A percentile compares a stretch with the other conserved stretches of the same genome.
Conservation (phyloP, 2,113 vertebrate species). For the Coryphaenoides rupestris region DNA sequence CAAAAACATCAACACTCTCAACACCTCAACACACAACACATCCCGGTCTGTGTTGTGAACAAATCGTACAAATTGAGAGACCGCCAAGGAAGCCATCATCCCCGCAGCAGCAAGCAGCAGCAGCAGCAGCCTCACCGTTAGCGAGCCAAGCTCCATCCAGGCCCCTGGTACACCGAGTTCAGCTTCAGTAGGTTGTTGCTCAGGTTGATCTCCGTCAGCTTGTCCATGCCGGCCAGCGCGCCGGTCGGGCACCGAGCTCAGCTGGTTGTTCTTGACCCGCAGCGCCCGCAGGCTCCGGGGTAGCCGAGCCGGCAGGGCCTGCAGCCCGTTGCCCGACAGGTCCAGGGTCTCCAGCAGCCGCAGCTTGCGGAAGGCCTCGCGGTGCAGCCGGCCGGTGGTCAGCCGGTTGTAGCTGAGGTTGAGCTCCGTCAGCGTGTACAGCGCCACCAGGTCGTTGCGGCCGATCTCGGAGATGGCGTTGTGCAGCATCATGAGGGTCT, state of each 20-base stretch:
- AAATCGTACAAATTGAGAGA: too few relatives aligned
- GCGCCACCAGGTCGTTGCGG: conserved; percentile 86
- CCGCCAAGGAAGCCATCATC: too few relatives aligned
- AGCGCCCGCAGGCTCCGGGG: conserved; percentile 87
- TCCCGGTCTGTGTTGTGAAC: too few relatives aligned
- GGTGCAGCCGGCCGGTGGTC: conserved; percentile 81
- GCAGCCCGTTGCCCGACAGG: conserved; percentile 87
- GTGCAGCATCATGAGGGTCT: conserved; percentile 94
- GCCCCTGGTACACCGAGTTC: conserved; percentile 84
- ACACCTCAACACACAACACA: too few relatives aligned
- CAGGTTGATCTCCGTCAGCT: conserved; percentile 85
- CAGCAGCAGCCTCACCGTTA: conserved; percentile 78
- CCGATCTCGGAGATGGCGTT: conserved; percentile 88
- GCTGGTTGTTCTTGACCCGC: conserved; percentile 86
- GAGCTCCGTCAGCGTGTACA: conserved; percentile 90
- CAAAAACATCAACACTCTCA: too few relatives aligned
- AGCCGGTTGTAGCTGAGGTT: conserved; percentile 98
- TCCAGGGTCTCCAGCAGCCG: conserved; percentile 85
- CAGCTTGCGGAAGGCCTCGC: conserved; percentile 92
- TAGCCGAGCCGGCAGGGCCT: conserved; percentile 79
- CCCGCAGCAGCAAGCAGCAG: too few relatives aligned
- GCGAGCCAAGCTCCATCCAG: conserved; percentile 83
- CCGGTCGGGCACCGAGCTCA: conserved; percentile 80
- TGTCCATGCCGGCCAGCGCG: conserved; percentile 83
- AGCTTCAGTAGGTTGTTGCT: conserved; percentile 86